A percentile compares a stretch with the other conserved stretches of the same genome.
Evolutionary conservation across 1,140 invertebrate species (phyloP).

Genomic region (Aphelenchoides besseyi): DNA sequence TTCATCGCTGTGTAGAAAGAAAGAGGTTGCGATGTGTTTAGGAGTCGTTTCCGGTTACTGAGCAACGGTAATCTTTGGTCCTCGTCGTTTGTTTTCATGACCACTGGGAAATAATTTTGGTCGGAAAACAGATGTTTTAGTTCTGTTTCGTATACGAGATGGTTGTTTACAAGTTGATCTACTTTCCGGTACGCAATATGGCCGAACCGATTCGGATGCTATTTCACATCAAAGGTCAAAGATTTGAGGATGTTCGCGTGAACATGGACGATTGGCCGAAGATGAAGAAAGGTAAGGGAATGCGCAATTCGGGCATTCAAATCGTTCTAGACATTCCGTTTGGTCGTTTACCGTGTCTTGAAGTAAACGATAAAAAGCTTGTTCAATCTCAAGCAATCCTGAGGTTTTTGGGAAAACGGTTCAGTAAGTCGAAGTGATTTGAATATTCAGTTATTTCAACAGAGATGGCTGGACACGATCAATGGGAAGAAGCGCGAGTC

Average conservation of each 20-base stretch:
- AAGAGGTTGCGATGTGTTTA: too few relatives aligned
- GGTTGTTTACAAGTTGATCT: conserved; percentile 26
- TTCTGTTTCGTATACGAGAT: neutral
- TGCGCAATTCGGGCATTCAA: neutral
- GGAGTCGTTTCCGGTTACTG: too few relatives aligned
- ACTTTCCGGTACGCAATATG: conserved; percentile 26
- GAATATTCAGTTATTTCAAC: conserved; percentile 7
- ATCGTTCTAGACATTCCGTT: conserved; percentile 18
- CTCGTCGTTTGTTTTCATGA: conserved; percentile 1
- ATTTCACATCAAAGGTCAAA: conserved; percentile 25
- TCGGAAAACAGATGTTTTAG: neutral
- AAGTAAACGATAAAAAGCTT: conserved; percentile 21
- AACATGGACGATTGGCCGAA: conserved; percentile 16
- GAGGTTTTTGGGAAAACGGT: conserved; percentile 21
- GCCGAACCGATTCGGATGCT: conserved; percentile 28
- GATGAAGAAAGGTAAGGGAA: neutral
- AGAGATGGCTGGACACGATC: conserved; percentile 19
- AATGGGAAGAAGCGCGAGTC: conserved; percentile 6
- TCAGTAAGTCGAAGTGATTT: neutral
- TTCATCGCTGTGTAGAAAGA: too few relatives aligned
- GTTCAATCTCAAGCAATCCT: conserved; percentile 20
- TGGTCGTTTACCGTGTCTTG: conserved; percentile 14
- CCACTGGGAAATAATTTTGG: neutral
- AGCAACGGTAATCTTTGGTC: too few relatives aligned
- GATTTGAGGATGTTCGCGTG: conserved; percentile 25